These are phyloP conservation scores for Apotomis capreana DNA, from an alignment of 2,888 invertebrate species.

Conservation along the genomic window DNA sequence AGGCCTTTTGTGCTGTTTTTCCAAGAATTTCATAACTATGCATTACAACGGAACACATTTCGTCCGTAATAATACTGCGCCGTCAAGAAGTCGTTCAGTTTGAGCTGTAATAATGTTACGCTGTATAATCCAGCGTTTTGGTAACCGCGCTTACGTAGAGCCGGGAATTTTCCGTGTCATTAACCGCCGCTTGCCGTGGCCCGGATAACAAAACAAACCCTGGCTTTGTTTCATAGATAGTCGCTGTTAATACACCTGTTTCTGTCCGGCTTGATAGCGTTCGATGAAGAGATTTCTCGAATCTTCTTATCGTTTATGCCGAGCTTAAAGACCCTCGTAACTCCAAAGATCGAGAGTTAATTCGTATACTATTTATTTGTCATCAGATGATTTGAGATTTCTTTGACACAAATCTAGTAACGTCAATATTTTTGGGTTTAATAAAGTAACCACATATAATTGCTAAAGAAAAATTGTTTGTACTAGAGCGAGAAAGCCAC, in stretches of 20 bases:
- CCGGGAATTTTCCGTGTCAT: slow-evolving; percentile 72
- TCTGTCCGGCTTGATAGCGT: slow-evolving; percentile 20
- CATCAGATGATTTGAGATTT: no score
- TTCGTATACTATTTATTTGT: no score
- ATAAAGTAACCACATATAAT: no score
- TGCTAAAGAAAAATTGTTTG: no score
- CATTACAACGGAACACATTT: slow-evolving; percentile 32
- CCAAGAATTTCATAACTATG: slow-evolving; percentile 39
- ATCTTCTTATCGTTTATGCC: background rate
- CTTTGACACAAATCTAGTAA: no score
- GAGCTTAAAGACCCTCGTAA: no score
- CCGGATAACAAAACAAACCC: slow-evolving; percentile 51
- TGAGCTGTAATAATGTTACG: slow-evolving; percentile 61
- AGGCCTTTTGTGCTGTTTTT: slow-evolving; percentile 17
- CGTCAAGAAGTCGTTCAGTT: slow-evolving; percentile 42
- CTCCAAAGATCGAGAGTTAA: no score
- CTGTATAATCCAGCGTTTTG: slow-evolving; percentile 65
- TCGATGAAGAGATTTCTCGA: slow-evolving; percentile 28
- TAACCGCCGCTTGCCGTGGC: slow-evolving; percentile 55
- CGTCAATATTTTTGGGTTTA: no score
- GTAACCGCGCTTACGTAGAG: slow-evolving; percentile 54
- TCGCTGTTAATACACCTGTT: slow-evolving; percentile 51
- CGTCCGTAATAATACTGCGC: slow-evolving; percentile 42
- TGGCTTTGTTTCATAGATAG: slow-evolving; percentile 59
- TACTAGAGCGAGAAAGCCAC: no score